Base-by-base conservation (phyloP, 2,797 vertebrate genomes). In the Benthosema pterotum region DNA sequence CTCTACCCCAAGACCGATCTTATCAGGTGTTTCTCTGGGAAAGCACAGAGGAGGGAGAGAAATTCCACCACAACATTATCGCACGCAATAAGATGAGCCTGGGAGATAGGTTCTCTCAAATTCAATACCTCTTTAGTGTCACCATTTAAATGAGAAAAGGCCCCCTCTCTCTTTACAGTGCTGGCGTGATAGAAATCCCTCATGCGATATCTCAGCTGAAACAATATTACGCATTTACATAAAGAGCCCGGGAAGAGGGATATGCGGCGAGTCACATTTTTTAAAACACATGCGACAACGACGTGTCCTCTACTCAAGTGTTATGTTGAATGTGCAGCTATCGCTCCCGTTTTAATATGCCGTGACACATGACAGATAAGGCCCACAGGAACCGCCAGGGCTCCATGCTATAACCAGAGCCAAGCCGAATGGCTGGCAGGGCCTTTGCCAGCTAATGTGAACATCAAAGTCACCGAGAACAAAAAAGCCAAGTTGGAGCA, bases 21-120 rank as follows among this genome's bases (percentile, higher is more conserved):
- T 85, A 88, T 88, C 86, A 83, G 83, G 75, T 64, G 74, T 79
- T 79, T 72, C n/a, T n/a, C n/a, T n/a, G n/a, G 69, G 78, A 79
- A 77, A 86, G 11, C 13, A 83, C 70, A 59, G 74, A 57, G 56
- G 72, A 83, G 77, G 74, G 54, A 54, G 72, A 83, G 77, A 86
- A 87, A 86, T 79, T 81, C 72, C 83, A 82, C 73, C 82, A 80
- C 83, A 84, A 88, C 82, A 86, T 87, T 83, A 87, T 88, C 89
- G 84, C 81, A 87, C 64, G 85, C 87, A 89, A 88, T 87, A 89
- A 85, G 78, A 87, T 77, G 83, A 81, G 77, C 70, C 75, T 83
- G 0, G 1, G 63, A 83, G 87, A 88, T 85, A 72, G 80, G 85
- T 77, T 67, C 32, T 2, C 75, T 78, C 66, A 78, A 82, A 88